phyloP scores from a whole-genome alignment of 1,140 invertebrate genomes.

The Eulimnadia texana region DNA sequence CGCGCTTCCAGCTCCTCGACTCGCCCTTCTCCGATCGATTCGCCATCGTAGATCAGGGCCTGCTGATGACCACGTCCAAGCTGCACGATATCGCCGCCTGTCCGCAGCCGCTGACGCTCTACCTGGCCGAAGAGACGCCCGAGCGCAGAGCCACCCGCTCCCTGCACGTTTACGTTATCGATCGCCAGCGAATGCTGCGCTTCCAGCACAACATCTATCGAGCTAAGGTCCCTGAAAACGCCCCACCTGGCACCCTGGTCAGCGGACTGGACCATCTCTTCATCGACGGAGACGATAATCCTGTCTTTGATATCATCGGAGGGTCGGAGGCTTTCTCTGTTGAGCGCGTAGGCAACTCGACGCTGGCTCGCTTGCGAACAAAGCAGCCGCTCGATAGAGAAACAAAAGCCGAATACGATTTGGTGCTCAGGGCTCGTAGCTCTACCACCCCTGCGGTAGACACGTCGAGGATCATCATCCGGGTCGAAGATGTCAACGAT shows the following conservation, averaged over 20 bases:
- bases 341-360: conserved; percentile 30
- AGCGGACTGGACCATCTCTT: conserved; percentile 35
- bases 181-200: conserved; percentile 57
- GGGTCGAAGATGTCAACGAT: conserved; percentile 74
- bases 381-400: conserved; percentile 57
- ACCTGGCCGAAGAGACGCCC: conserved; percentile 58
- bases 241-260: conserved; percentile 47
- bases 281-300: conserved; percentile 24
- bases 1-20: conserved; percentile 11
- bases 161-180: conserved; percentile 63
- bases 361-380: conserved; percentile 39
- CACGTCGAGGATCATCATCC: conserved; percentile 50
- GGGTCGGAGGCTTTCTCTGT: conserved; percentile 31
- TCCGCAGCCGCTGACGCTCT: conserved; percentile 57
- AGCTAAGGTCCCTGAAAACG: conserved; percentile 54
- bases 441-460: conserved; percentile 54
- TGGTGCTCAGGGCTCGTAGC: conserved; percentile 60
- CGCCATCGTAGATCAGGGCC: conserved; percentile 68
- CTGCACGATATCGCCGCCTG: conserved; percentile 50
- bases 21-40: conserved; percentile 34
- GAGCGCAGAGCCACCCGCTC: conserved; percentile 63
- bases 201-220: conserved; percentile 51
- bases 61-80: conserved; percentile 68
- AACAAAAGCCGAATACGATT: conserved; percentile 43
- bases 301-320: conserved; percentile 57